Evolutionary conservation across 2,797 vertebrate genomes (phyloP), one percentile per base, ranked within the genome.

Genomic region (Fringilla coelebs): DNA sequence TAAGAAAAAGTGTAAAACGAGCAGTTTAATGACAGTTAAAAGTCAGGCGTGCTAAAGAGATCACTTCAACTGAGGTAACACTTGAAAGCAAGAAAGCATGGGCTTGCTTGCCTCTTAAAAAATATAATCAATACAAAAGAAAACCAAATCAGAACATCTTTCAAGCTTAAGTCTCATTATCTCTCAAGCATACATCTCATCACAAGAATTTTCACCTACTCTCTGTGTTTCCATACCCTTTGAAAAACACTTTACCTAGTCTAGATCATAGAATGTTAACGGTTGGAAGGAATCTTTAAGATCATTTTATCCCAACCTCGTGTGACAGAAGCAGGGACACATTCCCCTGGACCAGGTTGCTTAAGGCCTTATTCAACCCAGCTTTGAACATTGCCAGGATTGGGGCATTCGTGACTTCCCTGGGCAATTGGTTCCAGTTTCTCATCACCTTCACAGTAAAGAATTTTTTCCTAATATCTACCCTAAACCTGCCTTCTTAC

Each of bases 321-420:
- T 12, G 4, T 60, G 31, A 32, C 34, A 43, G 31, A 20, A 24
- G 3, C 8, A 49, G 19, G 34, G 17, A 55, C 24, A 36, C 9
- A 7, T 25, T 28, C 15, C 16, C 14, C 10, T 46, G 36, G 52
- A 54, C 6, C 7, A 48, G 22, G 18, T 24, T 72, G 46, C 18
- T 60, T 11, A 72, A 51, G 22, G 8, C 5, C 18, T 78, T 51
- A 36, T 54, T 24, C 22, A 72, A 0, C 31, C 8, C 66, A 8
- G 3, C 31, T n/a, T 65, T 71, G 25, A 60, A 36, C 18, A 28
- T 6, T 72, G 15, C 2, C 18, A 46, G n/a, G 4, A 2, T 3
- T 65, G 21, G 2, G 7, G 22, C 8, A 66, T 46, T 22, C 5
- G 2, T 31, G 34, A 2, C 4, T 3, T 24, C 8, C 6, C 18